These are phyloP conservation scores for Xiphophorus birchmanni DNA, from an alignment of 2,797 vertebrate species.

Conservation along the genomic window DNA sequence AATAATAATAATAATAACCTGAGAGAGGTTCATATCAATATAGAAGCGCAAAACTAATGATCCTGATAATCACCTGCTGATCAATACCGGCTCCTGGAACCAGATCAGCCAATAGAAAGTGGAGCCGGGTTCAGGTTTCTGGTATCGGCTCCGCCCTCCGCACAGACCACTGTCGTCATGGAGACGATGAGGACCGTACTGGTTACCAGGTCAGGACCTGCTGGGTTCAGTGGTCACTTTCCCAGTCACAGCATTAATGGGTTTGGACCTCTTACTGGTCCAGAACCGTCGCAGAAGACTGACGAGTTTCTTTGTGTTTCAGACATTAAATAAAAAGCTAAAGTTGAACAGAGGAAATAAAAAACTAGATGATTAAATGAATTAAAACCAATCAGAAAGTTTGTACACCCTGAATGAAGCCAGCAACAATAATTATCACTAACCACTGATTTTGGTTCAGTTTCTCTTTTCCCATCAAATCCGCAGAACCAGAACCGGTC, in stretches of 20 bases:
- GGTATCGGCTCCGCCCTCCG: neutral
- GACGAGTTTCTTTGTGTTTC: neutral
- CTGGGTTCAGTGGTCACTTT: neutral
- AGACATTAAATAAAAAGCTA: neutral
- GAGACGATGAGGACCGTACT: neutral
- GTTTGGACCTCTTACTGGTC: neutral
- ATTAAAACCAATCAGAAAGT: neutral
- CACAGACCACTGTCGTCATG: neutral
- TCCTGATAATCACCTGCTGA: neutral
- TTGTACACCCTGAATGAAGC: too few relatives aligned
- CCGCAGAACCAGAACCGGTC: neutral
- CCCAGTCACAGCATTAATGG: neutral
- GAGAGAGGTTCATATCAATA: too few relatives aligned
- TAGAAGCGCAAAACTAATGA: neutral
- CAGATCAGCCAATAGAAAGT: constrained; percentile 47
- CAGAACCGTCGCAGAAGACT: neutral
- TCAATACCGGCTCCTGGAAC: constrained; percentile 28
- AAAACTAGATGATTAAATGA: neutral
- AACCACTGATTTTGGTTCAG: neutral
- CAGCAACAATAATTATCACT: too few relatives aligned
- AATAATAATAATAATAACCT: neutral
- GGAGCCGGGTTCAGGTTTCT: constrained; percentile 35
- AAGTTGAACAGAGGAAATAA: neutral
- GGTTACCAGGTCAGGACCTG: neutral
- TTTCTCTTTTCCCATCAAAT: neutral